Conservation (phyloP, 1,140 invertebrate genomes). For the Micrasema minimum region DNA sequence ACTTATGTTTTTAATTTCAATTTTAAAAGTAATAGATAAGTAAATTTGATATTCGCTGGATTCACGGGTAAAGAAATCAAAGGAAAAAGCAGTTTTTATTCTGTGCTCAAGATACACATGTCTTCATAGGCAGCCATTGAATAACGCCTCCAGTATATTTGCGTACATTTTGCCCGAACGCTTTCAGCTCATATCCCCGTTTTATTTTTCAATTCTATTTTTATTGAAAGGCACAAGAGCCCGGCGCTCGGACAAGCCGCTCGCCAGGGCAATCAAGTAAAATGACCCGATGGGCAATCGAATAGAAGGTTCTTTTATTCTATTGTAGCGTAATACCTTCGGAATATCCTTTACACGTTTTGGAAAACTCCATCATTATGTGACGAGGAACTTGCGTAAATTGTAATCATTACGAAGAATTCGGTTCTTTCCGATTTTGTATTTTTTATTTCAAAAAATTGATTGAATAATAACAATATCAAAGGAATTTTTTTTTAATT, state of each 20-base stretch:
- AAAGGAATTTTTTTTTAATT: too few relatives aligned
- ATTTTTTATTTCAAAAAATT: too few relatives aligned
- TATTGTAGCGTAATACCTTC: constrained; percentile 23
- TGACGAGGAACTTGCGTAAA: too few relatives aligned
- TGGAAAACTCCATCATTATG: neutral
- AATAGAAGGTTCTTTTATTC: constrained; percentile 30
- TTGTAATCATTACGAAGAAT: too few relatives aligned
- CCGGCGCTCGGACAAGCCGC: constrained; percentile 11
- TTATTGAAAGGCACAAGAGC: constrained; percentile 3
- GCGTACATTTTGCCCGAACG: constrained; percentile 35
- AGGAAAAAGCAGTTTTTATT: constrained; percentile 34
- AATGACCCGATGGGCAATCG: constrained; percentile 35
- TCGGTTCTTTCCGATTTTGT: too few relatives aligned
- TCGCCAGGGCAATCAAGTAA: constrained; percentile 34
- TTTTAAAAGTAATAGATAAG: too few relatives aligned
- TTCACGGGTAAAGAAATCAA: constrained; percentile 21
- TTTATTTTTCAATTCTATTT: constrained; percentile 30
- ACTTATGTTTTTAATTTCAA: too few relatives aligned
- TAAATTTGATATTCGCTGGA: too few relatives aligned
- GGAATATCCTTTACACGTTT: constrained; percentile 11
- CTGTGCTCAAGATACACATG: constrained; percentile 28
- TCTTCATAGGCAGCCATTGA: constrained; percentile 36
- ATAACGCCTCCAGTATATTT: constrained; percentile 34
- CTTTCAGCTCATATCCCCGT: constrained; percentile 16
- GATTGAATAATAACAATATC: too few relatives aligned